Base-by-base conservation (phyloP, 2,113 vertebrate genomes). In the Eudyptes chrysolophus region DNA sequence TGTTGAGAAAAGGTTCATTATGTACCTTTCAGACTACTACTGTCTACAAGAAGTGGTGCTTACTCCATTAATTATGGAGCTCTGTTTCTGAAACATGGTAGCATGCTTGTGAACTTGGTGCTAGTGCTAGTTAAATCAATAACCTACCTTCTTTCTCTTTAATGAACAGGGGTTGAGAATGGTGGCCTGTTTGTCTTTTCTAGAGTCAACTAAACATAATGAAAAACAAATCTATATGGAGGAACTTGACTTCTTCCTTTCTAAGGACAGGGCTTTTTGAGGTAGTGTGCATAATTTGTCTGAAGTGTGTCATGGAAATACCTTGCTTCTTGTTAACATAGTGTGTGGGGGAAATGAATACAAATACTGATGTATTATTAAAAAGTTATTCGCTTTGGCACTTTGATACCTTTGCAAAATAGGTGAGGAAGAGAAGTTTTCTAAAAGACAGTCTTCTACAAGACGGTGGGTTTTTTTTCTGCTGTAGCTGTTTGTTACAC, bases 171-270 rank as follows among this genome's bases (percentile, higher is more conserved):
- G 34, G 10, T 80, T 71, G 82, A 95, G 74, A 78, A 65, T 92
- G 82, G 79, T 83, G 69, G 42, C 54, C 65, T 68, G 32, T 90
- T 92, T 69, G 16, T 87, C 86, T 94, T 94, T 82, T 76, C 66
- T 87, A 94, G 87, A 84, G 54, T 77, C 76, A 94, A 72, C 61
- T 74, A 91, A 95, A 70, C 42, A 14, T 70, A 78, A 80, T 84
- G 82, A 92, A 87, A 96, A 90, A 16, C 69, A 86, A 96, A 91
- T 88, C 92, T 90, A 4, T 92, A 10, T 95, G 87, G 84, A 96
- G 90, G 70, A 84, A 68, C 87, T 93, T 87, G 94, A 87, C 85
- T 89, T 94, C 72, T 90, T 95, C 89, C 69, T 94, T 92, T 88
- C 64, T 93, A 87, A 89, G 79, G 74, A 65, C 79, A 94, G 92